These are phyloP conservation scores for Linepithema humile DNA, from an alignment of 1,140 invertebrate genomes.

Conservation along the genomic window DNA sequence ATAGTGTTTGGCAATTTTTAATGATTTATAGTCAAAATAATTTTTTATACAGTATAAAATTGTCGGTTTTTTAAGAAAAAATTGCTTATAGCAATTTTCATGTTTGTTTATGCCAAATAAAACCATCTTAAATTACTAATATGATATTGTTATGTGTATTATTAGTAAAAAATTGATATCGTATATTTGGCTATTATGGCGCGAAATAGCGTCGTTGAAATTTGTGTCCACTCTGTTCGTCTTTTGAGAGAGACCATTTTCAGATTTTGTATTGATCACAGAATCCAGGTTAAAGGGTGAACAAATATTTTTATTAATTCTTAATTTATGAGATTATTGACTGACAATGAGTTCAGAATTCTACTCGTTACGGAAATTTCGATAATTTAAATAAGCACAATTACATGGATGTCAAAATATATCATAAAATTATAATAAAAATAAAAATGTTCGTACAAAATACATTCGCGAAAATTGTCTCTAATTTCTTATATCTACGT, in stretches of 20 bases:
- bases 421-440: background rate
- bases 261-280: background rate
- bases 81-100: background rate
- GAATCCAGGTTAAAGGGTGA: background rate
- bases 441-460: background rate
- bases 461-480: background rate
- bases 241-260: background rate
- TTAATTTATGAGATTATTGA: background rate
- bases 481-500: background rate
- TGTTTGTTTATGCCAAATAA: background rate
- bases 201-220: too few relatives aligned
- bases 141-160: background rate
- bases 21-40: background rate
- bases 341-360: background rate
- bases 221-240: too few relatives aligned
- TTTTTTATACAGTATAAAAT: background rate
- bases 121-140: background rate
- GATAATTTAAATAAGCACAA: background rate
- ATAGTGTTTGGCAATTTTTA: background rate
- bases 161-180: background rate
- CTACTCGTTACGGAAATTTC: background rate
- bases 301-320: background rate
- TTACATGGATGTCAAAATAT: background rate
- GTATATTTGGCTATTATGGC: too few relatives aligned
- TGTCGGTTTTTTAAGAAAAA: background rate